Base-by-base conservation (phyloP, 2,113 vertebrate species). In the Crotophaga sulcirostris region DNA sequence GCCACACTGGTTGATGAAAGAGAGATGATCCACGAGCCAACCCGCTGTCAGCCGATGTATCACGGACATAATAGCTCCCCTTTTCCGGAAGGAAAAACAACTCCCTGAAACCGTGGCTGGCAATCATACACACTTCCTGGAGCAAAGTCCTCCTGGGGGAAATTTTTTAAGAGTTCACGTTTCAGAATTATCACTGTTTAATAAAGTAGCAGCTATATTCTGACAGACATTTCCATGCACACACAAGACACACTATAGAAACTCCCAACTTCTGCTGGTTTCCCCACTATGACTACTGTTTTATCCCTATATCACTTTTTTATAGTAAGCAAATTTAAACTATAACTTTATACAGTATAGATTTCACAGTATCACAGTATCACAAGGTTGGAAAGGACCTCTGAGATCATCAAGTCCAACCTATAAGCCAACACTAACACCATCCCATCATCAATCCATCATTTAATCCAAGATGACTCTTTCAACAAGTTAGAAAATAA, bases 1-100 rank as follows among this genome's bases (percentile, higher is more conserved):
- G 73, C 95, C 97, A 51, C 96, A 94, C 56, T 93, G 97, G 77
- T 98, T 98, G 60, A 99, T 97, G n/a, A 98, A 98, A 8, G 98
- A 94, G 34, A 98, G 96, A 10, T 99, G 96, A 90, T 99, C 98
- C 93, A 99, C 16, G 5, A 99, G 96, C 98, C 98, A 99, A 12
- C 99, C 99, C 0, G 16, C 69, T 1, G 88, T 8, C 79, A 97
- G 84, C 21, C 82, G 84, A 17, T 93, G 74, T 42, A 99, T 77
- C 47, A 99, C 95, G 0, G 99, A 98, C 99, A 99, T 99, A 26
- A 0, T 1, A 3, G 23, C 25, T 49, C 24, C 59, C 5, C 24
- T 72, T 38, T 69, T 66, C 51, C 55, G 28, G 42, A 24, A 3
- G 16, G 7, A 28, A 34, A 51, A 17, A 20, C 45, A 67, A 3